These are phyloP conservation scores for Epinotia bilunana DNA, from an alignment of 2,888 invertebrate genomes.

Conservation along the genomic window DNA sequence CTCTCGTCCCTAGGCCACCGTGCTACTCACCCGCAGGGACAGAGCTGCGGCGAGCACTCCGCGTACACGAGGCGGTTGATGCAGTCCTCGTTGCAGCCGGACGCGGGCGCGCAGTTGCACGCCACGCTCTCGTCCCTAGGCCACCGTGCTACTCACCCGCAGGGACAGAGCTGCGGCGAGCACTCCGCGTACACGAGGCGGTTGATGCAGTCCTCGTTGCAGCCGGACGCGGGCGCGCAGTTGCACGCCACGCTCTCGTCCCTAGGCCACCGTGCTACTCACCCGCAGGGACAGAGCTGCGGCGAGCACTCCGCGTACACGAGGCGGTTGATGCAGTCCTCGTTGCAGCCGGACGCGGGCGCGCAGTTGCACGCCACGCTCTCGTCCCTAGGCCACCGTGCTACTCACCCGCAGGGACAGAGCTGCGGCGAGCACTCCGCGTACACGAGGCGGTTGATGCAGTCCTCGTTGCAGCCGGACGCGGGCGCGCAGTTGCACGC, in stretches of 20 bases:
- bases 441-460: slow-evolving; percentile 96
- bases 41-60: slow-evolving; percentile 94
- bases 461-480: slow-evolving; percentile 95
- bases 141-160: slow-evolving; percentile 72
- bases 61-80: slow-evolving; percentile 97
- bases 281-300: slow-evolving; percentile 90
- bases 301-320: slow-evolving; percentile 97
- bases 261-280: slow-evolving; percentile 41
- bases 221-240: slow-evolving; percentile 90
- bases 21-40: slow-evolving; percentile 86
- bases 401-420: slow-evolving; percentile 88
- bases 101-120: slow-evolving; percentile 92
- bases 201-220: slow-evolving; percentile 97
- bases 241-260: slow-evolving; percentile 89
- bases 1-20: slow-evolving; percentile 68
- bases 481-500: slow-evolving; percentile 92
- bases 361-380: slow-evolving; percentile 92
- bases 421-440: slow-evolving; percentile 95
- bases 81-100: slow-evolving; percentile 96
- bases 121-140: slow-evolving; percentile 81
- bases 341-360: slow-evolving; percentile 91
- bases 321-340: slow-evolving; percentile 97
- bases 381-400: slow-evolving; percentile 58
- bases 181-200: slow-evolving; percentile 97
- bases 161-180: slow-evolving; percentile 91